Base-by-base conservation (phyloP, 1,140 invertebrate genomes). In the Penaeus indicus region DNA sequence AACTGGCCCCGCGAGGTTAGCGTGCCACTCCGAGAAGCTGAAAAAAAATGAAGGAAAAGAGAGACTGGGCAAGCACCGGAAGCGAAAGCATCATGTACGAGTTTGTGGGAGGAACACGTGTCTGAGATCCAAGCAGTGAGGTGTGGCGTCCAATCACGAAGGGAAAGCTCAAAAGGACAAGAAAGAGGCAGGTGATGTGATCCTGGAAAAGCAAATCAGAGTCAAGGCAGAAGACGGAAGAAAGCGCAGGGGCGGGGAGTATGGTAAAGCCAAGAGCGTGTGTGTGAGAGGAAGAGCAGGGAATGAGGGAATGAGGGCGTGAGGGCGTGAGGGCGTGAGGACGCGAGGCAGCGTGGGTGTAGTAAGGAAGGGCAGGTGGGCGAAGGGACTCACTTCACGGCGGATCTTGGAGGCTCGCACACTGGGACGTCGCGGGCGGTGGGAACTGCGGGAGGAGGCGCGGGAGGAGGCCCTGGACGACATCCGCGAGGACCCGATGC, bases 361-460 rank as follows among this genome's bases (percentile, higher is more conserved):
- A 38, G 18, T n/a, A n/a, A 62, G 62, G 62, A 19, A 84, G 22
- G 62, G 38, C 19, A 67, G 81, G 27, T 22, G 64, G 64, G 10
- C 54, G 54, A 64, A 67, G 38, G 82, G 61, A 84, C 82, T 84
- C 82, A 84, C 82, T 64, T 84, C 82, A 84, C 82, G 82, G 1
- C 42, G 82, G 38, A 84, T 84, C 64, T 84, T 84, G 82, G 82
- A 84, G 63, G 82, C 82, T 42, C 82, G 25, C 19, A 84, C 82
- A 25, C 82, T 84, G 63, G 82, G 82, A 47, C 82, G 62, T 64
- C 82, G 82, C 16, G 82, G 82, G 32, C 82, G 82, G 32, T 84
- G 82, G 64, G 82, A 84, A 42, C 82, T 84, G 38, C 82, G 82
- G 19, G 82, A 84, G 82, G 82, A 84, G 63, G 82, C 82, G 5